Evolutionary conservation across 2,113 vertebrate genomes (phyloP).

Genomic region (Speoplatyrhinus poulsoni): DNA sequence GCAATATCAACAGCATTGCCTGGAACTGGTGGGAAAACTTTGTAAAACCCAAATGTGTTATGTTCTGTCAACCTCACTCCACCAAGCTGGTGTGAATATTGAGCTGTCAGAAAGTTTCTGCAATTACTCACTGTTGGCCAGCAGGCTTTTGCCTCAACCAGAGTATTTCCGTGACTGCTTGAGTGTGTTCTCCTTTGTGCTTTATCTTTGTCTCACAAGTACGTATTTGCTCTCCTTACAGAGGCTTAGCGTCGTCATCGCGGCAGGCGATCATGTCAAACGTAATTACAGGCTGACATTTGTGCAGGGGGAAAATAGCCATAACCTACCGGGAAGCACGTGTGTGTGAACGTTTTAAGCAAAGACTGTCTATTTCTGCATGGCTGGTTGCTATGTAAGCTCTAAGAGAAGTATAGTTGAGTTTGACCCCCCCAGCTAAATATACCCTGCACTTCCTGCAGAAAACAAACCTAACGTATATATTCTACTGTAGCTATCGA

Average conservation of each 20-base stretch:
- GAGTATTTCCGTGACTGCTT: slow-evolving; percentile 15
- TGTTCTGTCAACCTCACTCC: background rate
- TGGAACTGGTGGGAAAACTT: too few relatives aligned
- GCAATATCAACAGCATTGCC: too few relatives aligned
- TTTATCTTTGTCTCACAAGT: slow-evolving; percentile 3
- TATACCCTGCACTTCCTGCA: background rate
- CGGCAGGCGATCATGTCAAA: slow-evolving; percentile 37
- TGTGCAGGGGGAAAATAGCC: slow-evolving; percentile 21
- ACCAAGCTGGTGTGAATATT: background rate
- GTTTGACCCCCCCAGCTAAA: too few relatives aligned
- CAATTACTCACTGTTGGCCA: slow-evolving; percentile 20
- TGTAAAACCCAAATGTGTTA: too few relatives aligned
- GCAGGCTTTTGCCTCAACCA: slow-evolving; percentile 21
- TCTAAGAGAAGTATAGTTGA: too few relatives aligned
- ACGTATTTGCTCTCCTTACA: slow-evolving; percentile 23
- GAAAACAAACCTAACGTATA: background rate
- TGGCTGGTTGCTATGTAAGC: background rate
- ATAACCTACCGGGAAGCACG: background rate
- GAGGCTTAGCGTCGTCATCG: slow-evolving; percentile 37
- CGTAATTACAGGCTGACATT: slow-evolving; percentile 49
- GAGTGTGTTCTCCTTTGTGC: slow-evolving; percentile 1
- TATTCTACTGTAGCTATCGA: slow-evolving; percentile 16
- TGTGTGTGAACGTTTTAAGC: background rate
- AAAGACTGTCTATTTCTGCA: background rate
- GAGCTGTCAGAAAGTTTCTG: slow-evolving; percentile 4